Base-by-base conservation (phyloP, 2,888 invertebrate species). In the Sarcophaga subvicina region DNA sequence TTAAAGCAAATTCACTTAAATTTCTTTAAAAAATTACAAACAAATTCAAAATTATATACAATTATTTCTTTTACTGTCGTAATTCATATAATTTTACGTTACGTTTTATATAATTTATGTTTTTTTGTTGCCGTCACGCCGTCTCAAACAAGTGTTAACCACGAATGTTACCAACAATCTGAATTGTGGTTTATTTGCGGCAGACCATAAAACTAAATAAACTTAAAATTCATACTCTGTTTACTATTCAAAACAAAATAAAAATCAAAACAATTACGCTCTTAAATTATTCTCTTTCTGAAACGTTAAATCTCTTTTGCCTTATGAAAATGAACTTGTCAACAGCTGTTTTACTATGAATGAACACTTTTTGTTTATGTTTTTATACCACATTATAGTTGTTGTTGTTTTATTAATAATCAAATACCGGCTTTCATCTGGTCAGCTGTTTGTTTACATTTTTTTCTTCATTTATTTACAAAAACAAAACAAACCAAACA, bases 101-200 rank as follows among this genome's bases (percentile, higher is more conserved):
- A 60, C 67, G 80, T 83, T 83, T 37, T 83, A 83, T 77, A 71
- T 70, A 81, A 80, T 83, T 80, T 75, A 81, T 71, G 87, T 87
- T 79, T 22, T 3, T 71, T 54, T 17, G 67, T 25, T 54, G 45
- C 8, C 71, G 54, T 25, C 63, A 69, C 54, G 83, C 83, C 87
- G 87, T 75, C 80, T 81, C 79, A 67, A 79, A 25, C 87, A 87
- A 82, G 79, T 79, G 76, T 72, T 87, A 79, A 87, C 87, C 84
- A 84, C 87, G 81, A 87, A 84, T 63, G 87, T 84, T 87, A 82
- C 84, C 70, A 84, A 87, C 87, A 81, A 82, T 84, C 84, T 87
- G 84, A 87, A 76, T 76, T 82, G 81, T 84, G 76, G 72, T 76
- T 84, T 71, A 79, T 59, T 79, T 75, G 67, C 71, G 59, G 63